Conservation (phyloP, 2,888 invertebrate genomes). For the Cosmorhoe ocellata region DNA sequence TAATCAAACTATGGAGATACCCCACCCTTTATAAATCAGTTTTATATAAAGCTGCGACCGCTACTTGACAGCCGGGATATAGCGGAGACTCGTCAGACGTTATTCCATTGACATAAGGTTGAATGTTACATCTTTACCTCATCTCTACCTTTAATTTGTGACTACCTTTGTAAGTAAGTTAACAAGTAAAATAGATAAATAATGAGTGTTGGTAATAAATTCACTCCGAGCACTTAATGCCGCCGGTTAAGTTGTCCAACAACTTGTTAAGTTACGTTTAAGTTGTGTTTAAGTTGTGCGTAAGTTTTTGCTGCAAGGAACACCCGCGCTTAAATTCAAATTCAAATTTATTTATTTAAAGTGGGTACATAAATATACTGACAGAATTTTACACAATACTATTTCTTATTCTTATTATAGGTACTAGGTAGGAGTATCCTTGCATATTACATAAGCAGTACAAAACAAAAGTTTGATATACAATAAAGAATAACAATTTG, state of each 20-base stretch:
- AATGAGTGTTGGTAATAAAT: slow-evolving; percentile 57
- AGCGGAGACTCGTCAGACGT: too few relatives aligned
- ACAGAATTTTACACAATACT: too few relatives aligned
- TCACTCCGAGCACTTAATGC: slow-evolving; percentile 49
- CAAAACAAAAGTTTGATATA: too few relatives aligned
- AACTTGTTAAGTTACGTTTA: slow-evolving; percentile 33
- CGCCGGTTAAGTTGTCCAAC: slow-evolving; percentile 36
- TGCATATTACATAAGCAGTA: too few relatives aligned
- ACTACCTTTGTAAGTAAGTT: not conserved
- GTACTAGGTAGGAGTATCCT: too few relatives aligned
- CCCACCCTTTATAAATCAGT: slow-evolving; percentile 12
- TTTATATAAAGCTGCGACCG: not conserved
- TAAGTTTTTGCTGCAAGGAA: slow-evolving; percentile 50
- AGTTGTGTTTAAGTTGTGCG: slow-evolving; percentile 38
- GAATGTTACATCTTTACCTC: too few relatives aligned
- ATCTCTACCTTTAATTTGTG: too few relatives aligned
- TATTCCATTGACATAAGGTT: too few relatives aligned
- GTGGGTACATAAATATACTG: too few relatives aligned
- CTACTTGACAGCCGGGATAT: not conserved
- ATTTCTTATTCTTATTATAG: too few relatives aligned
- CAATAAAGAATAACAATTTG: too few relatives aligned
- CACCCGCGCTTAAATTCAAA: not conserved
- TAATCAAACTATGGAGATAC: slow-evolving; percentile 28
- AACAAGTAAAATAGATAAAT: slow-evolving; percentile 45
- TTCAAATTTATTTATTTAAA: too few relatives aligned